Base-by-base conservation (phyloP, 2,113 vertebrate genomes). In the Corydoras maculifer region DNA sequence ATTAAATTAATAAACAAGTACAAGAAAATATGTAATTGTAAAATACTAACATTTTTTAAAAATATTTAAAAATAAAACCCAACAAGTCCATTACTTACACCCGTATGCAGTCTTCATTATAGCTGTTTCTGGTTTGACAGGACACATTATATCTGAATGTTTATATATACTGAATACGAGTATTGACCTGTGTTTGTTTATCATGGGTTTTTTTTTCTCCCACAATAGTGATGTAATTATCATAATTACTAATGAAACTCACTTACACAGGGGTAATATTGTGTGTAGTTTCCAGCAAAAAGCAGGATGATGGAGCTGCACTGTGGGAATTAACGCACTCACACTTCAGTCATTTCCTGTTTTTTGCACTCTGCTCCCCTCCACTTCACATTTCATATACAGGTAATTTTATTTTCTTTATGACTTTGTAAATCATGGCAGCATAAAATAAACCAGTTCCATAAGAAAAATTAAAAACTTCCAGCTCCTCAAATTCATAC, bases 281-380 rank as follows among this genome's bases (percentile, higher is more conserved):
- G 13, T 13, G 7, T 51, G 68, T 60, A 69, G 50, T 69, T 69
- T 69, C 68, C 68, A 69, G 9, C 13, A 25, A 50, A 69, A 68
- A 57, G 14, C 6, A n/a, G 54, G 12, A 14, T n/a, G 54, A 57
- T 57, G 54, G 14, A 57, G 3, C 54, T 57, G 54, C 54, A n/a
- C 54, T n/a, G 54, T 15, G 54, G 54, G 54, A 57, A 57, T 57
- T 57, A n/a, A 57, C 54, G 54, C 7, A n/a, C 13, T 57, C 12
- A 57, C 12, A n/a, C 14, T 57, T n/a, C 14, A 57, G 14, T 57
- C 54, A 57, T n/a, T 57, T 57, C 54, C 54, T 57, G 54, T 7
- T 57, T 57, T 7, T 43, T 43, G 35, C 35, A 5, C 35, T 43
- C 4, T 43, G 7, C 35, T 43, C 35, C 35, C 1, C 35, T 43